phyloP scores from a whole-genome alignment of 2,113 vertebrate species.

The Microcebus griseorufus region DNA sequence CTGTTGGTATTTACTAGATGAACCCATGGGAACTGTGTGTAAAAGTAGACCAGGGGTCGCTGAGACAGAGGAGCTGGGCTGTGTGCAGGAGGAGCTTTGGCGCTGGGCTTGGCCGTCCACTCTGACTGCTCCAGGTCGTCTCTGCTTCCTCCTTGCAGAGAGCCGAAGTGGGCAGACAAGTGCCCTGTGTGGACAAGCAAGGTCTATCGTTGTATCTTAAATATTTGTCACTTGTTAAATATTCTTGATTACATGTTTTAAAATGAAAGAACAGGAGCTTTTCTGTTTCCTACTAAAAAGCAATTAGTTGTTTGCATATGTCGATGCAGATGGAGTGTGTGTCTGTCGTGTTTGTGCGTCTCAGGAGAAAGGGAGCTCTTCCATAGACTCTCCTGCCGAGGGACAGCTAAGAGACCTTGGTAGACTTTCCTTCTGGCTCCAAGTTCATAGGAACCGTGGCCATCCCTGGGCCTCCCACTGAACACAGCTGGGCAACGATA shows the following conservation, averaged over 20 bases:
- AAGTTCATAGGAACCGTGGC: background rate
- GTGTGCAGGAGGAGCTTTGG: fast-evolving
- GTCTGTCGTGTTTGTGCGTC: background rate
- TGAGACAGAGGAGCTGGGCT: background rate
- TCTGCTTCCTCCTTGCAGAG: background rate
- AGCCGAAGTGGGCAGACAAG: background rate
- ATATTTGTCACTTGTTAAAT: background rate
- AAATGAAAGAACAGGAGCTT: background rate
- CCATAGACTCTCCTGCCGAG: fast-evolving
- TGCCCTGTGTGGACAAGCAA: background rate
- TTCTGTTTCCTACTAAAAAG: background rate
- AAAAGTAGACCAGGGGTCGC: too few species aligned
- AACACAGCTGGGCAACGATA: background rate
- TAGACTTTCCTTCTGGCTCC: background rate
- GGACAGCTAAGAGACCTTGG: background rate
- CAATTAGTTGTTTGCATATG: background rate
- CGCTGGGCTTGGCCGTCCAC: fast-evolving
- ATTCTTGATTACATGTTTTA: background rate
- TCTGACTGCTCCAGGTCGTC: background rate
- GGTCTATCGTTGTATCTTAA: background rate
- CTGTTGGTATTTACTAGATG: background rate
- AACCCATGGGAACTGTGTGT: background rate
- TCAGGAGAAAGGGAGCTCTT: background rate
- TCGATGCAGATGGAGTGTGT: background rate
- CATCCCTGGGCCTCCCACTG: background rate